Conservation (phyloP, 2,888 invertebrate genomes). For the Tanypteryx hageni region DNA sequence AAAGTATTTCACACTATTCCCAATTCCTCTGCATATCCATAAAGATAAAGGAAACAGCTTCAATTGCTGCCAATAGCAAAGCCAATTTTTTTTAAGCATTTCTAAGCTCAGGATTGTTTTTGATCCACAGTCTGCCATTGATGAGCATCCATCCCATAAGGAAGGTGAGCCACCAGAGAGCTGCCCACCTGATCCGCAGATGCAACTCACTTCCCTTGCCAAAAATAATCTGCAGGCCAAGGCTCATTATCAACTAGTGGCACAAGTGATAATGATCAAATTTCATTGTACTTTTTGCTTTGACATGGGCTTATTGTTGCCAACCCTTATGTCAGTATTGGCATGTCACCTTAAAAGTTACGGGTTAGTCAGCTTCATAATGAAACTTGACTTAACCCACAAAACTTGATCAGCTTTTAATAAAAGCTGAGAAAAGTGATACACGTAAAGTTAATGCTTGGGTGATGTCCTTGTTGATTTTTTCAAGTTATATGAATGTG, state of each 20-base stretch:
- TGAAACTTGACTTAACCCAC: slow-evolving; percentile 22
- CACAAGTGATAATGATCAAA: neutral
- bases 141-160: neutral
- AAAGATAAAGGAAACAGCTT: neutral
- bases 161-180: neutral
- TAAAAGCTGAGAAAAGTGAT: neutral
- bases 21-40: neutral
- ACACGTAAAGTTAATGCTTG: slow-evolving; percentile 25
- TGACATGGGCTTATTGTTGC: neutral
- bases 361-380: slow-evolving; percentile 15
- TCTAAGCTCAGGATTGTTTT: neutral
- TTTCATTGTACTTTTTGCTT: slow-evolving; percentile 7
- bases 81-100: neutral
- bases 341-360: neutral
- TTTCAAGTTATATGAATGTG: slow-evolving; percentile 12
- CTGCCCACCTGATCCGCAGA: neutral
- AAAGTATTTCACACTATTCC: neutral
- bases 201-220: neutral
- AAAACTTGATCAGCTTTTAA: neutral
- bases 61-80: neutral
- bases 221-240: neutral
- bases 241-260: neutral
- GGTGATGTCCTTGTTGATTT: slow-evolving; percentile 35
- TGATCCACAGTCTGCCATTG: neutral
- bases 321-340: slow-evolving; percentile 8